Base-by-base conservation (phyloP, 2,113 vertebrate species). In the Anolis sagrei region DNA sequence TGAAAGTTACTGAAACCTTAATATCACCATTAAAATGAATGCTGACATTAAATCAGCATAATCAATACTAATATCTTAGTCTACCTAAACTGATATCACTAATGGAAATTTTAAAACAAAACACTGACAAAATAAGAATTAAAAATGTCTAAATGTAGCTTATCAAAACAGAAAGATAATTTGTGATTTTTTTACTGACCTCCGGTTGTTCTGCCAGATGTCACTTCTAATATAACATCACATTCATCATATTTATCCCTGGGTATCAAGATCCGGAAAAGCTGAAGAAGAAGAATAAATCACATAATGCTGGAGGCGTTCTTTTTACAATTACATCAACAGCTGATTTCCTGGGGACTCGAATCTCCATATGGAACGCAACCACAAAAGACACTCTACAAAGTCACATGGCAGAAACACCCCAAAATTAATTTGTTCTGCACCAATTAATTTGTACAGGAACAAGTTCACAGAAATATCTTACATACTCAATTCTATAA, bases 131-230 rank as follows among this genome's bases (percentile, higher is more conserved):
- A 5, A 39, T 84, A 61, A 10, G 83, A 75, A 27, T 61, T 76
- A 34, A 85, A 85, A 82, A 85, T 76, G 27, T 84, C n/a, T 81
- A 89, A 89, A 79, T 84, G 82, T 61, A 88, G 62, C 74, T 58
- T 91, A 90, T 89, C 88, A n/a, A 90, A 75, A 51, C 74, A 84
- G 75, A 2, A 87, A 3, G 10, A 61, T 79, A 49, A n/a, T 81
- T 87, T 85, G 84, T 58, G 89, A 91, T 54, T 36, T 85, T 39
- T 92, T 91, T 90, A 87, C 96, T 94, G 78, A 98, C 98, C 98
- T 97, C 98, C 98, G 64, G 98, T 99, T 54, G 98, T 99, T 91
- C 98, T 97, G 91, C 98, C 98, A 82, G 98, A 95, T 62, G 96
- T 97, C 25, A 99, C 97, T 91, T 99, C 98, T 86, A 99, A 93